These are phyloP conservation scores for Coilia nasus DNA, from an alignment of 2,797 vertebrate genomes.

Conservation along the genomic window DNA sequence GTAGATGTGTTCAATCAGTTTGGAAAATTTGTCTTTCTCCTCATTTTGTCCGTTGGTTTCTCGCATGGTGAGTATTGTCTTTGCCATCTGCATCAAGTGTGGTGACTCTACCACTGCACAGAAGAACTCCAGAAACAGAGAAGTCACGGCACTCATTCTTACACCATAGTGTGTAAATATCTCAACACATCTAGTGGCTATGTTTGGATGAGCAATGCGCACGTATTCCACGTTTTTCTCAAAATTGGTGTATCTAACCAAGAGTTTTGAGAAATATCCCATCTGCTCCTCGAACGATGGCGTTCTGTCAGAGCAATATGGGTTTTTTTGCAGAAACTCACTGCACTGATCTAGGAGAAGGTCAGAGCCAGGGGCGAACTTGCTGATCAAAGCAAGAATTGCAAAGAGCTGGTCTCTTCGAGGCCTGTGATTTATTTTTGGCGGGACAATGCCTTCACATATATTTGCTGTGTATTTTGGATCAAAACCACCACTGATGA, in stretches of 20 bases:
- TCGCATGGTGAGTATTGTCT: constrained; percentile 41
- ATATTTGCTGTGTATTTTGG: neutral
- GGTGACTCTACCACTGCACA: neutral
- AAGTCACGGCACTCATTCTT: constrained; percentile 24
- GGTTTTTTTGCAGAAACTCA: neutral
- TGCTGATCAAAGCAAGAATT: constrained; percentile 43
- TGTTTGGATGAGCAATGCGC: constrained; percentile 39
- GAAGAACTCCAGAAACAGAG: constrained; percentile 20
- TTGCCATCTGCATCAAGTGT: constrained; percentile 13
- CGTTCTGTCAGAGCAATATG: neutral
- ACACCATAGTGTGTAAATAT: constrained; percentile 27
- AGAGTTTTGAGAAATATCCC: constrained; percentile 37
- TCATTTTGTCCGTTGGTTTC: neutral
- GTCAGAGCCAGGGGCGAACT: constrained; percentile 44
- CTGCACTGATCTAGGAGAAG: constrained; percentile 30
- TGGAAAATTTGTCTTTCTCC: neutral
- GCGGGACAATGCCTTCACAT: neutral
- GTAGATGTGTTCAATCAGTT: constrained; percentile 39
- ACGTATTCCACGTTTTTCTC: constrained; percentile 5
- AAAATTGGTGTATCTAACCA: constrained; percentile 38
- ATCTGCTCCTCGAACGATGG: constrained; percentile 30
- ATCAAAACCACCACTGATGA: constrained; percentile 35
- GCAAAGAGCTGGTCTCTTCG: constrained; percentile 37
- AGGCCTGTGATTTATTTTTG: neutral
- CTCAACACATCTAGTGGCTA: constrained; percentile 38